Percentiles rank a stretch among this genome's conserved stretches.
Evolutionary conservation across 2,797 vertebrate genomes (phyloP).

Genomic region (Pogonophryne albipinna): DNA sequence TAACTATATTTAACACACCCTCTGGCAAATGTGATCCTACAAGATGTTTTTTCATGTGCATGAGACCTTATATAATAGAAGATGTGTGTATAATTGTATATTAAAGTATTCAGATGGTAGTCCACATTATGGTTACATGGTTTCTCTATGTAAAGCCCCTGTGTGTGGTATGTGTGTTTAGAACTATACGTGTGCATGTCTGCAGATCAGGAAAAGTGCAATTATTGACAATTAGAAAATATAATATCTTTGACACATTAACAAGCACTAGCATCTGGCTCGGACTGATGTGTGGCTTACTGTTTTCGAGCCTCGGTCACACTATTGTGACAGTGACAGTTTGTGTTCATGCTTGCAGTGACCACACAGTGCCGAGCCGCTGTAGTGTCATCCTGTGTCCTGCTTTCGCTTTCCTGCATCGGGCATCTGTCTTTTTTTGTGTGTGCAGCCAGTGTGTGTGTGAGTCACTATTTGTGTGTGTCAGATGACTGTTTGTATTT

Average conservation of each 20-base stretch:
- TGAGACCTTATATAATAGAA: background rate
- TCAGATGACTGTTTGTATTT: slow-evolving; percentile 38
- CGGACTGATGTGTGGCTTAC: slow-evolving; percentile 14
- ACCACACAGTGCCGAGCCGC: slow-evolving; percentile 38
- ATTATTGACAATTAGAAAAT: too few species aligned
- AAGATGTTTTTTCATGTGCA: background rate
- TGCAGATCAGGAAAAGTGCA: too few species aligned
- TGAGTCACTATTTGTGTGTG: slow-evolving; percentile 20
- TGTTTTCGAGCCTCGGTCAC: slow-evolving; percentile 44
- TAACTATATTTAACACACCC: background rate
- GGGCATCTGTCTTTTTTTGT: background rate
- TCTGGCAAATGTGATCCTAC: background rate
- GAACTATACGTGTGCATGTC: background rate
- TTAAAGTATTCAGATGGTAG: background rate
- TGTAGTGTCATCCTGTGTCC: background rate
- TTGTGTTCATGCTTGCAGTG: slow-evolving; percentile 51
- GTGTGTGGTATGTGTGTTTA: background rate
- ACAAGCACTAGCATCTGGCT: background rate
- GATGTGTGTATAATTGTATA: background rate
- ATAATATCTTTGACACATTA: background rate
- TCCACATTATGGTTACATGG: background rate
- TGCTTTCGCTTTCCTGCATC: too few species aligned
- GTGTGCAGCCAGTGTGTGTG: slow-evolving; percentile 15
- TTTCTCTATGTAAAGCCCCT: slow-evolving; percentile 1
- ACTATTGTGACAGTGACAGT: slow-evolving; percentile 70